A percentile compares a stretch with the other conserved stretches of the same genome.
Conservation (phyloP, 2,113 vertebrate species). For the Chaetodon trifascialis region DNA sequence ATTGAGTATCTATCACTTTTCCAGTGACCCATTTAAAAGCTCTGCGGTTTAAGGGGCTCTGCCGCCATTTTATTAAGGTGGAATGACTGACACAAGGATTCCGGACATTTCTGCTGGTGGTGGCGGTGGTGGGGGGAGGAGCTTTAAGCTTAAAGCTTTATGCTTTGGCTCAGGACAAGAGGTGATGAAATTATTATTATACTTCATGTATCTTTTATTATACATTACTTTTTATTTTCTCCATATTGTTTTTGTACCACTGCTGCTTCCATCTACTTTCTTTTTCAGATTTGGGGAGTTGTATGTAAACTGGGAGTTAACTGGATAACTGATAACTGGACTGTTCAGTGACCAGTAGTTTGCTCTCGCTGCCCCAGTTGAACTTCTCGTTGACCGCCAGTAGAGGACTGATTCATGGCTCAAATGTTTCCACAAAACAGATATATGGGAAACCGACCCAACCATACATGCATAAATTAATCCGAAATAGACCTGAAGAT, state of each 20-base stretch:
- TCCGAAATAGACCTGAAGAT: not conserved
- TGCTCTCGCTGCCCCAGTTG: not conserved
- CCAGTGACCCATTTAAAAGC: constrained; percentile 63
- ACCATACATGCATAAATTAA: not conserved
- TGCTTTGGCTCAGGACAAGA: not conserved
- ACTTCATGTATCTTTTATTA: not conserved
- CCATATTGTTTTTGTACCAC: not conserved
- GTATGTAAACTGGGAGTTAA: too few relatives aligned
- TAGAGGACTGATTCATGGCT: not conserved
- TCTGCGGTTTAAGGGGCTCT: constrained; percentile 42
- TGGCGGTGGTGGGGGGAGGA: not conserved
- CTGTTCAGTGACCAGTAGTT: not conserved
- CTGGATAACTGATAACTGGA: not conserved
- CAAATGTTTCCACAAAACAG: not conserved
- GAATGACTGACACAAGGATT: constrained; percentile 41
- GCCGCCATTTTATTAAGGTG: constrained; percentile 59
- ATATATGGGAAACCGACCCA: too few relatives aligned
- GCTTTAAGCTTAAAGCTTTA: not conserved
- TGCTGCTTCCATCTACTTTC: not conserved
- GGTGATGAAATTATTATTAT: not conserved
- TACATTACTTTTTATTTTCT: not conserved
- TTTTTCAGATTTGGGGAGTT: too few relatives aligned
- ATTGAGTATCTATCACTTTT: constrained; percentile 66
- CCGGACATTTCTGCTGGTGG: constrained; percentile 1
- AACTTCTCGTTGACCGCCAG: not conserved